Evolutionary conservation across 1,140 invertebrate species (phyloP).

Genomic region (Drosophila ananassae): DNA sequence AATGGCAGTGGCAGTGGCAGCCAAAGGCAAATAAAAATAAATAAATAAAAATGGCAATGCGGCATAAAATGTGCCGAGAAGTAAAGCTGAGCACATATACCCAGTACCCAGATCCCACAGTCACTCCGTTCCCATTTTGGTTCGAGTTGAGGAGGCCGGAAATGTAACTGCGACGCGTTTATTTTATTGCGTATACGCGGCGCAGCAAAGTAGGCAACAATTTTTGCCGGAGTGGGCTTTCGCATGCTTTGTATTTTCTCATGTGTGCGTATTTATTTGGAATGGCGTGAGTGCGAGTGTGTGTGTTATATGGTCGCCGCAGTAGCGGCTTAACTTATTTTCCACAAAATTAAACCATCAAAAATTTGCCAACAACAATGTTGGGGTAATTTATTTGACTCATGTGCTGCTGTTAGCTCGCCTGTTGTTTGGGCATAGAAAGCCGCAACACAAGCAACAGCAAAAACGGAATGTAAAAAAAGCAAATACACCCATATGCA

Average conservation of each 20-base stretch:
- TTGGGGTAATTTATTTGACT: slow-evolving; percentile 81
- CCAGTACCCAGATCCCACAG: neutral
- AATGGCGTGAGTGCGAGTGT: slow-evolving; percentile 15
- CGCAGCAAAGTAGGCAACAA: slow-evolving; percentile 69
- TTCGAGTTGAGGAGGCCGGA: slow-evolving; percentile 45
- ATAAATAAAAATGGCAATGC: slow-evolving; percentile 77
- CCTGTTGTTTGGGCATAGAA: slow-evolving; percentile 51
- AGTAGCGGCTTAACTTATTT: slow-evolving; percentile 81
- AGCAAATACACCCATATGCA: slow-evolving; percentile 41
- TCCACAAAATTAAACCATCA: slow-evolving; percentile 82
- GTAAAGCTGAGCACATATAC: slow-evolving; percentile 35
- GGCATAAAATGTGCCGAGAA: slow-evolving; percentile 75
- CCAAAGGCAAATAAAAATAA: slow-evolving; percentile 71
- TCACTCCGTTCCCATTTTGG: slow-evolving; percentile 9
- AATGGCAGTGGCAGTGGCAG: slow-evolving; percentile 36
- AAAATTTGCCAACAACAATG: slow-evolving; percentile 82
- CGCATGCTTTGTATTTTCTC: slow-evolving; percentile 37
- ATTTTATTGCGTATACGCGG: slow-evolving; percentile 80
- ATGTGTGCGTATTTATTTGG: slow-evolving; percentile 45
- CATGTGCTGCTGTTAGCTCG: slow-evolving; percentile 61
- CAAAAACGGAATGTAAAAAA: slow-evolving; percentile 40
- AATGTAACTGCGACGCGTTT: slow-evolving; percentile 77
- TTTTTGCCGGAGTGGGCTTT: slow-evolving; percentile 31
- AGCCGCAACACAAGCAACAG: slow-evolving; percentile 40
- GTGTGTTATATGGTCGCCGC: slow-evolving; percentile 66